Percentiles rank a stretch among this genome's conserved stretches.
phyloP scores from a whole-genome alignment of 2,888 invertebrate genomes.

The Tipula unca region DNA sequence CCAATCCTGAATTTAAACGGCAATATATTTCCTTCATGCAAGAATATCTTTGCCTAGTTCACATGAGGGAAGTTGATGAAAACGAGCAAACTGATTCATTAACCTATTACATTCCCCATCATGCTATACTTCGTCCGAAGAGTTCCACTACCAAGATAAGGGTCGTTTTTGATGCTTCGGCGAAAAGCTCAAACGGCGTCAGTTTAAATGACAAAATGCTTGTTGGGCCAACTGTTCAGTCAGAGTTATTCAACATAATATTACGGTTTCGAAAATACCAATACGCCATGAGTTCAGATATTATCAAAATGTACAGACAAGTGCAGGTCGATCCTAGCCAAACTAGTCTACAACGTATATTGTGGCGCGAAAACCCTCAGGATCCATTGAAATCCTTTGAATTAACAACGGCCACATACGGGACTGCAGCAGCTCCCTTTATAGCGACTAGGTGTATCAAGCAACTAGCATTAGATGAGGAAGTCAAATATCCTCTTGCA shows the following conservation, averaged over 20 bases:
- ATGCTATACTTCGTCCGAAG: conserved; percentile 23
- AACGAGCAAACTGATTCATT: background rate
- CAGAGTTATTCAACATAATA: conserved; percentile 25
- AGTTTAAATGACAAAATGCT: conserved; percentile 23
- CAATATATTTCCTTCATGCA: conserved; percentile 27
- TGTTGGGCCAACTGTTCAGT: conserved; percentile 24
- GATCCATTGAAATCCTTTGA: background rate
- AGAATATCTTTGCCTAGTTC: conserved; percentile 26
- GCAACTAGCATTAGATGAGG: too few species aligned
- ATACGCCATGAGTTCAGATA: conserved; percentile 23
- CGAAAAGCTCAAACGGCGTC: conserved; percentile 15
- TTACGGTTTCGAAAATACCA: conserved; percentile 18
- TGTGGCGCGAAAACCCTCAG: too few species aligned
- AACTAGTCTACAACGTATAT: conserved; percentile 22
- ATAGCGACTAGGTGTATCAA: too few species aligned
- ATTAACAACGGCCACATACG: background rate
- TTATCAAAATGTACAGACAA: conserved; percentile 24
- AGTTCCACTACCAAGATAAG: conserved; percentile 19
- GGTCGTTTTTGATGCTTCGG: conserved; percentile 22
- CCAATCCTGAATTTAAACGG: conserved; percentile 22
- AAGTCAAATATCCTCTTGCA: too few species aligned
- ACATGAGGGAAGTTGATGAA: conserved; percentile 25
- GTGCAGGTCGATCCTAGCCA: conserved; percentile 17
- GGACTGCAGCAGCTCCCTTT: too few species aligned
- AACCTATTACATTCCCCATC: conserved; percentile 26